These are phyloP conservation scores for Glandiceps talaboti DNA, from an alignment of 53 echinoderm and acorn worm genomes.

Conservation along the genomic window DNA sequence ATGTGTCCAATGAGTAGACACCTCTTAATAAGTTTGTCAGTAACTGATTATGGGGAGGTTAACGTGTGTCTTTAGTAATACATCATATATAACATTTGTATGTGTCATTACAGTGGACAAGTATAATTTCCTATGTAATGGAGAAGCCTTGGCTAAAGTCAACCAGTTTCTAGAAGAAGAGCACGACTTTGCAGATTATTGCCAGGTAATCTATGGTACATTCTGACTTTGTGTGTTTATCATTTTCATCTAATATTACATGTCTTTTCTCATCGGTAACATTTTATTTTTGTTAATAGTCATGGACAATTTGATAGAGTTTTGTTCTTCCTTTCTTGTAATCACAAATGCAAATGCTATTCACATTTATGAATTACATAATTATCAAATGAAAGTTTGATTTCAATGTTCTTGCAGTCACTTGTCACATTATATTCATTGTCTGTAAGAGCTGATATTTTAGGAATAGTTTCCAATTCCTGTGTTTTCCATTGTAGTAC, in stretches of 20 bases:
- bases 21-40: not conserved
- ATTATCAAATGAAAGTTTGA: not conserved
- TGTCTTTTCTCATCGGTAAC: too few species aligned
- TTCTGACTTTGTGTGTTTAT: too few species aligned
- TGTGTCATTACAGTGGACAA: constrained; percentile 58
- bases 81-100: too few species aligned
- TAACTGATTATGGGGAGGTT: too few species aligned
- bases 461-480: not conserved
- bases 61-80: too few species aligned
- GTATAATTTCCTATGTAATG: constrained; percentile 85
- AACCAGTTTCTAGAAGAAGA: constrained; percentile 66
- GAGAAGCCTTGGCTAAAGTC: constrained; percentile 78
- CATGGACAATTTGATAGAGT: too few species aligned
- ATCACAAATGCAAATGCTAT: too few species aligned
- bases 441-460: not conserved
- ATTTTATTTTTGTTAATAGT: too few species aligned
- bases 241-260: too few species aligned
- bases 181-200: constrained; percentile 94
- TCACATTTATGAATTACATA: too few species aligned
- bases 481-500: constrained; percentile 24
- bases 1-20: not conserved
- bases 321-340: too few species aligned
- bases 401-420: not conserved
- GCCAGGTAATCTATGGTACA: too few species aligned
- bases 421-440: not conserved